Evolutionary conservation across 2,797 vertebrate genomes (phyloP), one percentile per base, ranked within the genome.

Genomic region (Notolabrus celidotus): DNA sequence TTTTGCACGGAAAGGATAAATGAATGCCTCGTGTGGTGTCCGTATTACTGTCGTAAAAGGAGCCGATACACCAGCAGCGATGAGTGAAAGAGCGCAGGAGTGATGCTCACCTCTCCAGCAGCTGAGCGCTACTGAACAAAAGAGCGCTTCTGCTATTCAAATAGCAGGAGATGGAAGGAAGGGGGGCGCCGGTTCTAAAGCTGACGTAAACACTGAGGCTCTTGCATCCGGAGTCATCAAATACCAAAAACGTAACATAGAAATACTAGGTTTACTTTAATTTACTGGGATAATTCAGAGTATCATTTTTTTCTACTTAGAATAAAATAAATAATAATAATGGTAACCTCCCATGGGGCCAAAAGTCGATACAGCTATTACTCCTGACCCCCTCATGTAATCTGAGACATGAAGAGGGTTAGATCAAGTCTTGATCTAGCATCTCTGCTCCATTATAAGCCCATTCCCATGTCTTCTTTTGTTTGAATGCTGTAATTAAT

Each of bases 91-190:
- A 84, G 87, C 83, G 81, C 79, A 76, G 45, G 83, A 86, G 82
- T 78, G 87, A 67, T 86, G 89, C 86, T 86, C 90, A 87, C 91
- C 85, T 93, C 91, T 88, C 87, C 88, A 88, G 92, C 91, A 91
- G 89, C 92, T 80, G 84, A 90, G 88, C 82, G 92, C 91, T 89
- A 92, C 91, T 93, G 92, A 94, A 93, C 92, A 94, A 94, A 92
- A 92, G 92, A 90, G 89, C 63, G 84, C 85, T 88, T 85, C 63
- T 85, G 77, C 82, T 90, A 74, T 89, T 92, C 92, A 87, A 81
- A 90, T 84, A 81, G 77, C 63, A 64, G 76, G 70, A 15, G 33
- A 12, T 38, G 62, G 38, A 31, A 17, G 71, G 45, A 49, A 42
- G 31, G 33, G 43, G n/a, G 3, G 8, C 11, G 10, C 33, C 36